Conservation (phyloP, 1,140 invertebrate species). For the Amyelois transitella region DNA sequence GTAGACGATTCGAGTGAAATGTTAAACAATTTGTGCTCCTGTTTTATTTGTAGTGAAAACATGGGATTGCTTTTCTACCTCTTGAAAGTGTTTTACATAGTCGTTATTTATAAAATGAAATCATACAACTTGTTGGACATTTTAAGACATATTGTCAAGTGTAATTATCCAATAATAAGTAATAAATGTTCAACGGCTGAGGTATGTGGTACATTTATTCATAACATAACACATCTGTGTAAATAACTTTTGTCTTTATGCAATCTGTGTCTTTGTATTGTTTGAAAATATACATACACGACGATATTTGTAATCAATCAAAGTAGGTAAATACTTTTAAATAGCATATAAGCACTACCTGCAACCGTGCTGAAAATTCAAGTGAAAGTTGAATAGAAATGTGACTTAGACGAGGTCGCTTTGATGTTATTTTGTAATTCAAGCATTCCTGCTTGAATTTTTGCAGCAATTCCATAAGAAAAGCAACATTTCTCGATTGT, state of each 20-base stretch:
- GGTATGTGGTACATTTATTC: conserved; percentile 15
- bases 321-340: too few species aligned
- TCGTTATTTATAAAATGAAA: conserved; percentile 15
- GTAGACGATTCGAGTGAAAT: not conserved
- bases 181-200: conserved; percentile 8
- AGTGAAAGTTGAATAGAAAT: not conserved
- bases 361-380: not conserved
- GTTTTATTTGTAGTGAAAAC: conserved; percentile 4
- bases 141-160: conserved; percentile 15
- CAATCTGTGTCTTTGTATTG: not conserved
- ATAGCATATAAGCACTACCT: too few species aligned
- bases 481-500: conserved; percentile 1
- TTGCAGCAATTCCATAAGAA: conserved; percentile 12
- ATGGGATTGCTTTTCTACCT: conserved; percentile 15
- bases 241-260: not conserved
- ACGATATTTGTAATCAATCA: too few species aligned
- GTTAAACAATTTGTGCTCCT: too few species aligned
- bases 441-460: conserved; percentile 10
- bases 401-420: conserved; percentile 2
- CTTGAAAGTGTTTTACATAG: conserved; percentile 11
- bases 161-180: conserved; percentile 23
- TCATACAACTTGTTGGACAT: conserved; percentile 4
- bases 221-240: conserved; percentile 9
- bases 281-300: too few species aligned
- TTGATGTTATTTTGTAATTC: conserved; percentile 7